A percentile compares a stretch with the other conserved stretches of the same genome.
Conservation (phyloP, 2,113 vertebrate species). For the Cichladusa arquata region DNA sequence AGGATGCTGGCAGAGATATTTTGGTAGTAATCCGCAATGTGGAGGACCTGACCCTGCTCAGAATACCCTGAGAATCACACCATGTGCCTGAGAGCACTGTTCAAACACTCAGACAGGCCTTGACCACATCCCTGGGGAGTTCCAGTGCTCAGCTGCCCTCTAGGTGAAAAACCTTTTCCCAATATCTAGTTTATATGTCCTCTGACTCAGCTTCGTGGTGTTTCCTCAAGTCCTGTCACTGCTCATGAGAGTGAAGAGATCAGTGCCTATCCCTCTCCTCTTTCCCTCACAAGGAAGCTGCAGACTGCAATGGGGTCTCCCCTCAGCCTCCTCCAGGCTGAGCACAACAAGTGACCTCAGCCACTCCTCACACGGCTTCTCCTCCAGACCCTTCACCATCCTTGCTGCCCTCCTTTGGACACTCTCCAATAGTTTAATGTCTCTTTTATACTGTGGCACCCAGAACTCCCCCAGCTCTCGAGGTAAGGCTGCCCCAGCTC, state of each 20-base stretch:
- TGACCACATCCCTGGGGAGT: background rate
- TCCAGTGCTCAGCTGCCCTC: background rate
- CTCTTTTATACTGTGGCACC: fast-evolving
- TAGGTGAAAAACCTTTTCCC: background rate
- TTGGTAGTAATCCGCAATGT: background rate
- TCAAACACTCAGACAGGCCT: background rate
- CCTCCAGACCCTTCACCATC: background rate
- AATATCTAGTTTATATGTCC: background rate
- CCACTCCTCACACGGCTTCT: fast-evolving
- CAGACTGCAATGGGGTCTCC: background rate
- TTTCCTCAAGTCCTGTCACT: background rate
- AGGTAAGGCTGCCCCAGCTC: background rate
- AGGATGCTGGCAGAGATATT: background rate
- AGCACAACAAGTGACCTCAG: background rate
- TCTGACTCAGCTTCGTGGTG: fast-evolving
- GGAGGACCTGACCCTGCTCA: background rate
- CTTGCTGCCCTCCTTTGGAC: fast-evolving
- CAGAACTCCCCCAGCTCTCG: background rate
- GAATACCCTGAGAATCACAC: background rate
- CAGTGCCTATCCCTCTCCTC: fast-evolving
- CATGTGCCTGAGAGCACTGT: background rate
- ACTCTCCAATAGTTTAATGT: background rate
- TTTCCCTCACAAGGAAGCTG: background rate
- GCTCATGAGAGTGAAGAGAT: background rate
- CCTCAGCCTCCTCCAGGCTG: background rate